These are phyloP conservation scores for Therioaphis trifolii DNA, from an alignment of 2,888 invertebrate species.

Conservation along the genomic window DNA sequence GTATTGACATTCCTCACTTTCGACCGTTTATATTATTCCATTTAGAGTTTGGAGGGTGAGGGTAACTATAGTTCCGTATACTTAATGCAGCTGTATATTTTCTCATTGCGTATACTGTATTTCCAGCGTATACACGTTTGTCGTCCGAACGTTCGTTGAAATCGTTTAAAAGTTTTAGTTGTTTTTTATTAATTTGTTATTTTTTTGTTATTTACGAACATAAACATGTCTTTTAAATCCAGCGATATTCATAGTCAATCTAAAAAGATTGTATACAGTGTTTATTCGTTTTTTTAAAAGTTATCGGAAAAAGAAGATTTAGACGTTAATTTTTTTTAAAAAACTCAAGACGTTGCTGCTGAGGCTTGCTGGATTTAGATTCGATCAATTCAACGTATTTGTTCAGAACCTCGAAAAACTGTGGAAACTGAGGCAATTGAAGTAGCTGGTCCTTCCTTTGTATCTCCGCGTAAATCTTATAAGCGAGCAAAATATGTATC, in stretches of 20 bases:
- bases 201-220: conserved; percentile 19
- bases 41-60: background rate
- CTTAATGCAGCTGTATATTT: background rate
- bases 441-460: background rate
- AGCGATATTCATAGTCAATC: background rate
- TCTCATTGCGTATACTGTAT: conserved; percentile 12
- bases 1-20: background rate
- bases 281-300: conserved; percentile 23
- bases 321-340: background rate
- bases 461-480: background rate
- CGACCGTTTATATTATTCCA: background rate
- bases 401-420: conserved; percentile 13
- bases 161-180: conserved; percentile 14
- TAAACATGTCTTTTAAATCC: conserved; percentile 22
- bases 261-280: conserved; percentile 17
- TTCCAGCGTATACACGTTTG: conserved; percentile 19
- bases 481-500: background rate
- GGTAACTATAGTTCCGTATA: conserved; percentile 2
- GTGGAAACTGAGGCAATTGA: background rate
- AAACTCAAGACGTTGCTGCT: background rate
- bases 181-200: too few species aligned
- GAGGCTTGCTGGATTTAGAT: conserved; percentile 15
- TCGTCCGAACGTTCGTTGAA: background rate
- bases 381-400: background rate
- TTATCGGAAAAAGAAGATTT: conserved; percentile 13